Evolutionary conservation across 2,888 invertebrate species (phyloP).

Genomic region (Drosophila nigricruria): DNA sequence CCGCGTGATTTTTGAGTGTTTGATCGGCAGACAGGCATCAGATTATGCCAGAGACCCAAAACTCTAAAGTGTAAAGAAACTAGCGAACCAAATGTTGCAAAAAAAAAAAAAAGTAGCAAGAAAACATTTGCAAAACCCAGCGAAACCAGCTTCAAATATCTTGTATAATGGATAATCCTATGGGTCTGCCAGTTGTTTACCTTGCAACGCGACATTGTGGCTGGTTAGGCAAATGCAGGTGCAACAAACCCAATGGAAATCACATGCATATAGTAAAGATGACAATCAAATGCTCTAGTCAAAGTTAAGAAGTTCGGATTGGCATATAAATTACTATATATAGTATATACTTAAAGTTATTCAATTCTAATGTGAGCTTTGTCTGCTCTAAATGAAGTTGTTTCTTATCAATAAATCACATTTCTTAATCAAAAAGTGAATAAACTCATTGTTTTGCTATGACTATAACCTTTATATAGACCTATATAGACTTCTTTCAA

Average conservation of each 20-base stretch:
- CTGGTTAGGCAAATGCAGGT: constrained; percentile 50
- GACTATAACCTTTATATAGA: too few species aligned
- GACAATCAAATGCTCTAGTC: constrained; percentile 40
- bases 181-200: constrained; percentile 56
- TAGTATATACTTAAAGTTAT: neutral
- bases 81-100: constrained; percentile 20
- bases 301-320: neutral
- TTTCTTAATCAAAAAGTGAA: too few species aligned
- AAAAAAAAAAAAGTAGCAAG: neutral
- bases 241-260: constrained; percentile 4
- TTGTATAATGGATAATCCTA: constrained; percentile 25
- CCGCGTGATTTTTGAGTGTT: constrained; percentile 65
- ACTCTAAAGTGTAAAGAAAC: constrained; percentile 18
- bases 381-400: too few species aligned
- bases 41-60: constrained; percentile 56
- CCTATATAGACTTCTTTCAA: too few species aligned
- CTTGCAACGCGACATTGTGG: constrained; percentile 48
- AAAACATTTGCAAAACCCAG: constrained; percentile 27
- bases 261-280: neutral
- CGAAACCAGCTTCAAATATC: constrained; percentile 20
- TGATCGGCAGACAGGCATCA: constrained; percentile 55
- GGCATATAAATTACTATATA: neutral
- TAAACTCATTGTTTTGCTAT: too few species aligned
- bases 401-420: too few species aligned
- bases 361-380: neutral